A percentile compares a stretch with the other conserved stretches of the same genome.
Evolutionary conservation across 2,113 vertebrate genomes (phyloP).

Genomic region (Electrona antarctica): DNA sequence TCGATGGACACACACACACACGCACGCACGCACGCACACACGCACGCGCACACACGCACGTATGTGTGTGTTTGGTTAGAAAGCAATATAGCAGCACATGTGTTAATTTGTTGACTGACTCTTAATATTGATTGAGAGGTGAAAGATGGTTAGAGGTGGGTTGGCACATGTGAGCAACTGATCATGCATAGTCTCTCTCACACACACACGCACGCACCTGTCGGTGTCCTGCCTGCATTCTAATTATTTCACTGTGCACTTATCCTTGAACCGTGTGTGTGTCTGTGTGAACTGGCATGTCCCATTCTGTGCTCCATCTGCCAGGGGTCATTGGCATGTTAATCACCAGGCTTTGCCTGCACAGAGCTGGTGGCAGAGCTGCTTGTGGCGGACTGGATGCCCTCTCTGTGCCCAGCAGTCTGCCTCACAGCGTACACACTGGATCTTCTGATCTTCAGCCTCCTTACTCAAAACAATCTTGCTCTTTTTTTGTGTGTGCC

Average conservation of each 20-base stretch:
- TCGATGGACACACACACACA: background rate
- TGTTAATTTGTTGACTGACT: background rate
- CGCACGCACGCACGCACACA: no score
- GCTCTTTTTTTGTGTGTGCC: no score
- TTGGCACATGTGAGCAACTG: no score
- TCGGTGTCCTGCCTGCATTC: background rate
- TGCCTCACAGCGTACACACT: background rate
- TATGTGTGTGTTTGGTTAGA: slow-evolving; percentile 1
- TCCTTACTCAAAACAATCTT: background rate
- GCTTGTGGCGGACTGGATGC: background rate
- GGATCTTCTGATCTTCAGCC: background rate
- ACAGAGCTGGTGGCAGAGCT: background rate
- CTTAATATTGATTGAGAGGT: background rate
- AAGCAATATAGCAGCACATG: slow-evolving; percentile 19
- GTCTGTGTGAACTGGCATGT: slow-evolving; percentile 25
- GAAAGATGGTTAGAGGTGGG: no score
- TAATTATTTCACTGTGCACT: no score
- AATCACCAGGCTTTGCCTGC: slow-evolving; percentile 42
- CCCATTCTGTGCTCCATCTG: slow-evolving; percentile 58
- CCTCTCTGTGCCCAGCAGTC: slow-evolving; percentile 1
- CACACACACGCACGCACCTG: background rate
- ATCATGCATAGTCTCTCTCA: background rate
- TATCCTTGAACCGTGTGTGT: background rate
- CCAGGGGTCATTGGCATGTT: slow-evolving; percentile 45
- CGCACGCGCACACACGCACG: no score